Conservation (phyloP, 2,797 vertebrate genomes). For the Pangasius larnaudii region DNA sequence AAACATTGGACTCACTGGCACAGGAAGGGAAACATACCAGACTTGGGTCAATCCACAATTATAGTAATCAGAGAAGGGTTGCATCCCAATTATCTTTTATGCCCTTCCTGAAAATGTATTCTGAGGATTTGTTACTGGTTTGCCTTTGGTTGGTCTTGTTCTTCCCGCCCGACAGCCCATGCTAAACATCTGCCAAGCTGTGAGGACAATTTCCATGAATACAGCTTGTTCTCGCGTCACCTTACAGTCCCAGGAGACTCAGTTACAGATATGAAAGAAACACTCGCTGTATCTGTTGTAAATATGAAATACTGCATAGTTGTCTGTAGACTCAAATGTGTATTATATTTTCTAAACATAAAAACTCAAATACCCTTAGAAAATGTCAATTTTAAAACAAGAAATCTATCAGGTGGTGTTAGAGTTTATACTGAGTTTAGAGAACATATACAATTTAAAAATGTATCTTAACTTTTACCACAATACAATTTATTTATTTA, state of each 20-base stretch:
- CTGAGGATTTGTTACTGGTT: constrained; percentile 16
- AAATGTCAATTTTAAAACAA: not conserved
- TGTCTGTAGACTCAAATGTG: too few species aligned
- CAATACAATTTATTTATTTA: too few species aligned
- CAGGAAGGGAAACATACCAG: not conserved
- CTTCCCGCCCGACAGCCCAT: not conserved
- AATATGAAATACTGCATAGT: not conserved
- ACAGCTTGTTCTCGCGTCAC: constrained; percentile 39
- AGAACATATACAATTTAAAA: not conserved
- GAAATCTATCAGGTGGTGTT: not conserved
- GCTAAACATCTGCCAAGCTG: constrained; percentile 34
- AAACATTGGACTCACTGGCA: not conserved
- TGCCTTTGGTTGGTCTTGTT: constrained; percentile 4
- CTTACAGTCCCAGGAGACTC: constrained; percentile 27
- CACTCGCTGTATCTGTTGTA: not conserved
- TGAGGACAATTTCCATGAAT: constrained; percentile 34
- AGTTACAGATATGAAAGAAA: not conserved
- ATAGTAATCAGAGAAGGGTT: not conserved
- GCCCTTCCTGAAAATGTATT: not conserved
- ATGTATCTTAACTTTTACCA: not conserved
- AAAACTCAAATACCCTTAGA: not conserved
- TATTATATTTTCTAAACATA: not conserved
- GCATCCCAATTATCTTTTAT: not conserved
- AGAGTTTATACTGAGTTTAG: not conserved
- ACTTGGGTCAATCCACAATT: not conserved